Conservation (phyloP, 2,888 invertebrate genomes). For the Apomyelois bistriatella region DNA sequence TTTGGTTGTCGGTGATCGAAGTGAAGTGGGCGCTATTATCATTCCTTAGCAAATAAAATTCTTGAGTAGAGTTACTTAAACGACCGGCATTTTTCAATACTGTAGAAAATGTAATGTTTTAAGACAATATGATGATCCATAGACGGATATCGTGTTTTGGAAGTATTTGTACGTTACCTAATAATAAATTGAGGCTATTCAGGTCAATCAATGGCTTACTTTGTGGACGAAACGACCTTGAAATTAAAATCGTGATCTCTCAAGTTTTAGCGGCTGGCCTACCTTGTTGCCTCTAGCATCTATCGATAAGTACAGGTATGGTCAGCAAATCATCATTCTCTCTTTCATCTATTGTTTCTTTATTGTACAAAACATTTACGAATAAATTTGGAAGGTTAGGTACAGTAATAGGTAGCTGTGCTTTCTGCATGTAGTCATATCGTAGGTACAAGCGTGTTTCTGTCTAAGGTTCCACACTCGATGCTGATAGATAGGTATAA, state of each 20-base stretch:
- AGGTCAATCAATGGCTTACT: neutral
- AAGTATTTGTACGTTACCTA: neutral
- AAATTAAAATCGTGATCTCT: slow-evolving; percentile 5
- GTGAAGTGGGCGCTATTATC: neutral
- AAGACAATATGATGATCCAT: no score
- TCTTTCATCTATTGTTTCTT: no score
- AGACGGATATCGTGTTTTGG: no score
- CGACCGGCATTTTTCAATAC: neutral
- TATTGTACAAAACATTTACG: no score
- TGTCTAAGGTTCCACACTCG: no score
- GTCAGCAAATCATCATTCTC: neutral
- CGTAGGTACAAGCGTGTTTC: no score
- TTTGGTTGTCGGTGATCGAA: neutral
- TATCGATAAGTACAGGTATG: neutral
- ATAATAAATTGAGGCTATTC: neutral
- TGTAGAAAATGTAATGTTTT: neutral
- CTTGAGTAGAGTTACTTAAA: neutral
- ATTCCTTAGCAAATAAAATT: neutral
- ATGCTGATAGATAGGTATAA: no score
- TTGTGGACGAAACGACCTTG: slow-evolving; percentile 1
- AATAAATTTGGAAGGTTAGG: no score
- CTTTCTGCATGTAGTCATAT: no score
- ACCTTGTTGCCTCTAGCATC: slow-evolving; percentile 5
- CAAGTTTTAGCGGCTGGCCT: slow-evolving; percentile 4
- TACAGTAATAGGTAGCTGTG: no score